These are phyloP conservation scores for Carassius gibelio DNA, from an alignment of 2,113 vertebrate genomes.

Conservation along the genomic window DNA sequence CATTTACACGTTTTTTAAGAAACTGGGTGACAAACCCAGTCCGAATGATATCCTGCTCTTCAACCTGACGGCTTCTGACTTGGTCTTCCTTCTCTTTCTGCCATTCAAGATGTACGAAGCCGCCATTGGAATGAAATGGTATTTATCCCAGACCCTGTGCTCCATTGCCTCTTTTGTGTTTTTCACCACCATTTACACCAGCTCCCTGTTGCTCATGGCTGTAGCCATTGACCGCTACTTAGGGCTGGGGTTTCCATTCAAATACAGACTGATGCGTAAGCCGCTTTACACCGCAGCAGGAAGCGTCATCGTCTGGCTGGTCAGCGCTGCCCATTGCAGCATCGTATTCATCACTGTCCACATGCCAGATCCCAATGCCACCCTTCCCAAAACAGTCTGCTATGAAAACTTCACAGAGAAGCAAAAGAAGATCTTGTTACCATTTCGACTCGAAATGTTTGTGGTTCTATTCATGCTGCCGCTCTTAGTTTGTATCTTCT, in stretches of 20 bases:
- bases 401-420: slow-evolving; percentile 70
- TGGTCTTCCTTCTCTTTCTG: slow-evolving; percentile 74
- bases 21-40: slow-evolving; percentile 59
- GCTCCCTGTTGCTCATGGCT: slow-evolving; percentile 74
- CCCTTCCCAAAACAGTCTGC: slow-evolving; percentile 55
- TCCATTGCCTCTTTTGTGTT: slow-evolving; percentile 71
- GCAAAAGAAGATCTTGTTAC: slow-evolving; percentile 72
- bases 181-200: slow-evolving; percentile 80
- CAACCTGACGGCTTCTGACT: slow-evolving; percentile 73
- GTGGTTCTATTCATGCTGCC: slow-evolving; percentile 74
- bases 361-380: not conserved
- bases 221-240: slow-evolving; percentile 77
- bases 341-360: slow-evolving; percentile 68
- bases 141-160: slow-evolving; percentile 64
- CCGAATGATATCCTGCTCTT: slow-evolving; percentile 75
- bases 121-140: slow-evolving; percentile 57
- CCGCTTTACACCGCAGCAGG: slow-evolving; percentile 25
- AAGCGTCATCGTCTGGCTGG: slow-evolving; percentile 67
- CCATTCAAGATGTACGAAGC: slow-evolving; percentile 77
- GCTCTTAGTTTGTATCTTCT: slow-evolving; percentile 69
- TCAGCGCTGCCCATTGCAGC: slow-evolving; percentile 75
- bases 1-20: slow-evolving; percentile 66
- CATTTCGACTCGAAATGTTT: slow-evolving; percentile 73
- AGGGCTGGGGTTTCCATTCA: slow-evolving; percentile 72
- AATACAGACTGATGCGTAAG: slow-evolving; percentile 65